Evolutionary conservation across 2,888 invertebrate species (phyloP), one percentile per base, ranked within the genome.

Genomic region (Drosophila lutescens): DNA sequence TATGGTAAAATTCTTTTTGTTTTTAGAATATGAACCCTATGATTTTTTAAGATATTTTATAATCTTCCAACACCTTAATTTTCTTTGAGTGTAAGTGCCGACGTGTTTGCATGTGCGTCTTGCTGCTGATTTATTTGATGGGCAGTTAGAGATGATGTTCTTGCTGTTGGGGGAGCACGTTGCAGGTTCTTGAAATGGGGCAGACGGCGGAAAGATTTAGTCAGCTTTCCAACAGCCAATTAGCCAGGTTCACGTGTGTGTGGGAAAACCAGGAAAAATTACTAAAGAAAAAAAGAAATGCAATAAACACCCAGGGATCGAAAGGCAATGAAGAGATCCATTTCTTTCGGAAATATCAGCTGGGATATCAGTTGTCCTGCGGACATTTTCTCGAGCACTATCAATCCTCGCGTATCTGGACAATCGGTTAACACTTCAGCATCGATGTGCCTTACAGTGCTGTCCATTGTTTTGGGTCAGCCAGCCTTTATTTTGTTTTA

Each of bases 81-180:
- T 15, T 10, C 44, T 34, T 30, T 20, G n/a, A 38, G 47, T 67
- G 47, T 62, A 34, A 6, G 5, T 40, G 56, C 71, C 80, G 74
- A 88, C 83, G 72, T 83, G 86, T 83, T 86, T 84, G 86, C 86
- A 86, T 88, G 80, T 83, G 88, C 83, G 78, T 82, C 78, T 67
- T 26, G 61, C 51, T 38, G 60, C 65, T 84, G 88, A 84, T 84
- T 84, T 84, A 84, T 84, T 88, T 84, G 83, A 84, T 84, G 86
- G 83, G 69, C 76, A 75, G 57, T 58, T 61, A 34, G 65, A 54
- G 65, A 67, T 47, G 46, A 54, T 54, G 55, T 55, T 67, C 46
- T 10, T 10, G 47, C 32, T 59, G 58, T 36, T 20, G 68, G 46
- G 55, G 17, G 65, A 34, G 68, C 68, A 67, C 56, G 65, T 55